Evolutionary conservation across 2,888 invertebrate genomes (phyloP).

Genomic region (Leucoma salicis): DNA sequence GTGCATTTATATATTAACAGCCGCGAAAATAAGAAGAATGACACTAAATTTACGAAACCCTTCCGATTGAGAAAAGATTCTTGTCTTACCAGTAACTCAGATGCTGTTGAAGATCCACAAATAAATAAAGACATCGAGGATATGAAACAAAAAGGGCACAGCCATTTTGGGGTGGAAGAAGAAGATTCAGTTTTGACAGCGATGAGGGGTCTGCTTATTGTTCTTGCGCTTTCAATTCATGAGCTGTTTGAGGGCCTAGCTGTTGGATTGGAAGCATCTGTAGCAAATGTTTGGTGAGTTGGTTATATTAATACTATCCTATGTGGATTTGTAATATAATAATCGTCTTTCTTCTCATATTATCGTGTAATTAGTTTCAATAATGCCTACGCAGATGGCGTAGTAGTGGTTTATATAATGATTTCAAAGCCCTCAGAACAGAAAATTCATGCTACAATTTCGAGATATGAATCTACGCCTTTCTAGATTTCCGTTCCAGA

Average conservation of each 20-base stretch:
- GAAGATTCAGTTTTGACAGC: constrained; percentile 73
- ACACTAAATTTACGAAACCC: constrained; percentile 55
- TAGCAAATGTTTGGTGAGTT: constrained; percentile 69
- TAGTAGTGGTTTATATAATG: no score
- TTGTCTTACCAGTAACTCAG: background rate
- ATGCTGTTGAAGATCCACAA: constrained; percentile 3
- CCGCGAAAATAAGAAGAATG: constrained; percentile 61
- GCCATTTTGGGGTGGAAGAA: constrained; percentile 48
- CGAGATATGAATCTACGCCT: no score
- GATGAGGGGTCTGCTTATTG: constrained; percentile 88
- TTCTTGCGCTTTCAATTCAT: constrained; percentile 88
- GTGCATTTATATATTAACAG: constrained; percentile 87
- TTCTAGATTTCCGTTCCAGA: no score
- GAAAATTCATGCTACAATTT: no score
- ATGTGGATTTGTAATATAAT: no score
- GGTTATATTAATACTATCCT: no score
- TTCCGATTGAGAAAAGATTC: constrained; percentile 57
- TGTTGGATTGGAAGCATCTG: constrained; percentile 87
- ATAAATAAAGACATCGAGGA: constrained; percentile 36
- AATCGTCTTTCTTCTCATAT: no score
- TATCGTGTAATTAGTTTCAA: no score
- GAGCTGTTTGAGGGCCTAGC: constrained; percentile 93
- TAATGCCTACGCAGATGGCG: no score
- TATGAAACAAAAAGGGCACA: constrained; percentile 45
- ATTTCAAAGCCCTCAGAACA: no score